phyloP scores from a whole-genome alignment of 2,797 vertebrate genomes.

The Ptychobarbus kaznakovi region DNA sequence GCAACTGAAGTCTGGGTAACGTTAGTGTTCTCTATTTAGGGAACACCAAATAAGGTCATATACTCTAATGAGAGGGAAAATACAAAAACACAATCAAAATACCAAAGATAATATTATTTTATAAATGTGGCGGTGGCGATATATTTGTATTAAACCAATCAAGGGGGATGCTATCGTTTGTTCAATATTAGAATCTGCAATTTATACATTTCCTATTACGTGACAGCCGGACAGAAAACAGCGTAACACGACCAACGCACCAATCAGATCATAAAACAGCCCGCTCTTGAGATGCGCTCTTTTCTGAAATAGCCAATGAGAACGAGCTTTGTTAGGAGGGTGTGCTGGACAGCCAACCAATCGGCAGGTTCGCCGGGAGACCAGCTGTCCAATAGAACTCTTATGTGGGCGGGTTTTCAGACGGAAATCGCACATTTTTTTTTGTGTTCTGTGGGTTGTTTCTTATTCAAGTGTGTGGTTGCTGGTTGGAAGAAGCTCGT shows the following conservation, averaged over 20 bases:
- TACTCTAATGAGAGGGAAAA: not conserved
- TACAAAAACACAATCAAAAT: not conserved
- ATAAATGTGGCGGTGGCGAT: not conserved
- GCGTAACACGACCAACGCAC: not conserved
- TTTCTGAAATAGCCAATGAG: conserved; percentile 28
- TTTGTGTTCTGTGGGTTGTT: not conserved
- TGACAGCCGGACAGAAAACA: conserved; percentile 9
- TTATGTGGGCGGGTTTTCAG: conserved; percentile 10
- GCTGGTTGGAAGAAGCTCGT: not conserved
- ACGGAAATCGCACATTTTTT: fast-evolving
- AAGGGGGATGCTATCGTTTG: not conserved
- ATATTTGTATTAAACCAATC: not conserved
- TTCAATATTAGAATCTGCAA: not conserved
- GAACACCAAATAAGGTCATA: conserved; percentile 28
- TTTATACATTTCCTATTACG: not conserved
- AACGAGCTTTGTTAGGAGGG: not conserved
- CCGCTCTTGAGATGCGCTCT: not conserved
- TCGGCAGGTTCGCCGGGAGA: not conserved
- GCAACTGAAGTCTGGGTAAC: not conserved
- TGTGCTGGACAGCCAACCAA: not conserved
- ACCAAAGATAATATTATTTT: not conserved
- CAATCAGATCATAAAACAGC: conserved; percentile 19
- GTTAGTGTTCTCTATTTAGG: not conserved
- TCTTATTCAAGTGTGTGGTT: not conserved
- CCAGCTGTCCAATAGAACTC: not conserved